phyloP scores from a whole-genome alignment of 2,797 vertebrate species.

The Discoglossus pictus region DNA sequence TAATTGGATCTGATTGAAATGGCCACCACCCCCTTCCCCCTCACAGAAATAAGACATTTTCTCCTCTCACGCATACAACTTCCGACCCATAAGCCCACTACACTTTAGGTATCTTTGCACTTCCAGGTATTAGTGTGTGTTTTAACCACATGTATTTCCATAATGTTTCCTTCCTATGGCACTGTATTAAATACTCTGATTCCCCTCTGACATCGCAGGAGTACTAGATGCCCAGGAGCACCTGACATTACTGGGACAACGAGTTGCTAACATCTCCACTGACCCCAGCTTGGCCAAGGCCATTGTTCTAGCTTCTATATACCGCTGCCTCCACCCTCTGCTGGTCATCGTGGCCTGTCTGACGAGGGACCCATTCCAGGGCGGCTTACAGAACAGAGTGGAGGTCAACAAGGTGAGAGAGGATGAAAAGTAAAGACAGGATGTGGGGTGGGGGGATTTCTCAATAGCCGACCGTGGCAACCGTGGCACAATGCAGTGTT shows the following conservation, averaged over 20 bases:
- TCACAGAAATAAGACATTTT: too few relatives aligned
- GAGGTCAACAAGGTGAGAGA: slow-evolving; percentile 80
- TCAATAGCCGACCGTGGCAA: too few relatives aligned
- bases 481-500: too few relatives aligned
- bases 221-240: slow-evolving; percentile 85
- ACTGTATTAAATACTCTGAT: too few relatives aligned
- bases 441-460: too few relatives aligned
- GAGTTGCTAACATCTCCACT: slow-evolving; percentile 86
- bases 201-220: slow-evolving; percentile 64
- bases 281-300: slow-evolving; percentile 92
- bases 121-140: too few relatives aligned
- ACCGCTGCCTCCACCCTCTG: slow-evolving; percentile 87
- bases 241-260: slow-evolving; percentile 86
- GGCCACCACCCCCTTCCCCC: too few relatives aligned
- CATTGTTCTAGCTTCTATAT: slow-evolving; percentile 85
- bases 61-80: too few relatives aligned
- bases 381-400: slow-evolving; percentile 87
- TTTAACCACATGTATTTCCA: too few relatives aligned
- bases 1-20: too few relatives aligned
- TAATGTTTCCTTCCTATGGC: too few relatives aligned
- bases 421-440: not conserved
- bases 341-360: slow-evolving; percentile 87
- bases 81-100: too few relatives aligned
- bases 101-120: not conserved
- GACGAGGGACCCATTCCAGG: slow-evolving; percentile 90